phyloP scores from a whole-genome alignment of 2,113 vertebrate genomes.

The Archocentrus centrarchus region DNA sequence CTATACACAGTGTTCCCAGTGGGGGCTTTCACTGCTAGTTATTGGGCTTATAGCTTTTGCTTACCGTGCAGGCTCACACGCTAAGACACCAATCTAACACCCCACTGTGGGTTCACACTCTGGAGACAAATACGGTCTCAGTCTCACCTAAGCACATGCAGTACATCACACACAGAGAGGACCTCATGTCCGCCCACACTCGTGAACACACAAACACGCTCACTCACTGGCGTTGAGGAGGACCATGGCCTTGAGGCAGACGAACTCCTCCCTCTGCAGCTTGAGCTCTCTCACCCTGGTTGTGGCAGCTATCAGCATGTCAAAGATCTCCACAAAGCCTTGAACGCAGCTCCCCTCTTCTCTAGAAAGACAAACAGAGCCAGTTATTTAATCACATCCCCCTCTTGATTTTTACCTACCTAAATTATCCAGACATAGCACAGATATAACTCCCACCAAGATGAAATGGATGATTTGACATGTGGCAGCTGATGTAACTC shows the following conservation, averaged over 20 bases:
- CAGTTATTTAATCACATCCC: background rate
- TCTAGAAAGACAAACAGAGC: slow-evolving; percentile 74
- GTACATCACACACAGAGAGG: background rate
- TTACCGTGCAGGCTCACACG: slow-evolving; percentile 21
- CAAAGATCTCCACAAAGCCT: slow-evolving; percentile 96
- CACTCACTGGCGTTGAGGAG: slow-evolving; percentile 99
- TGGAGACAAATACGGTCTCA: background rate
- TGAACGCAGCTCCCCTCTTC: slow-evolving; percentile 96
- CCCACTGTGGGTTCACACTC: background rate
- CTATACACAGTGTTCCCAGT: slow-evolving; percentile 1
- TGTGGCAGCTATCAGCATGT: slow-evolving; percentile 95
- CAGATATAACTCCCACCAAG: background rate
- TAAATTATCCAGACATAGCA: background rate
- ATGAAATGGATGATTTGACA: background rate
- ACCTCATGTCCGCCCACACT: slow-evolving; percentile 3
- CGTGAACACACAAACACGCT: slow-evolving; percentile 15
- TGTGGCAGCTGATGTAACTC: background rate
- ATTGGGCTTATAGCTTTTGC: slow-evolving; percentile 12
- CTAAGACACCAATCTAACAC: slow-evolving; percentile 14
- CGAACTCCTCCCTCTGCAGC: slow-evolving; percentile 94
- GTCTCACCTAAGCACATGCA: background rate
- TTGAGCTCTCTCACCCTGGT: slow-evolving; percentile 94
- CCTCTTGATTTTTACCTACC: background rate
- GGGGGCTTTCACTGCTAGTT: slow-evolving; percentile 13
- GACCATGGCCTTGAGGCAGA: slow-evolving; percentile 98